phyloP scores from a whole-genome alignment of 2,888 invertebrate species.

The Limnephilus marmoratus region DNA sequence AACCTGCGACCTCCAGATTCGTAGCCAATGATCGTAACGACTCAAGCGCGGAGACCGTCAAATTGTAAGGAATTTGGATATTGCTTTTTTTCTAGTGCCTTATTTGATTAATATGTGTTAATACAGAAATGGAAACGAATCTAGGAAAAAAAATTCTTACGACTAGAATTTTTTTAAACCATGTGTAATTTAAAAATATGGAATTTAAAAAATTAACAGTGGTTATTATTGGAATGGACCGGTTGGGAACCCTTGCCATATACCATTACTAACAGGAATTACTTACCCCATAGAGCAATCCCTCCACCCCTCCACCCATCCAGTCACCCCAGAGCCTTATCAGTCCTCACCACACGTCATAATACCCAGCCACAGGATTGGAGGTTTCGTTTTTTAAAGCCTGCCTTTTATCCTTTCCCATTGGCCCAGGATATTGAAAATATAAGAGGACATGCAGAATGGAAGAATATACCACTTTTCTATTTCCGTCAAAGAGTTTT shows the following conservation, averaged over 20 bases:
- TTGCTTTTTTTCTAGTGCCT: too few relatives aligned
- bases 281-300: neutral
- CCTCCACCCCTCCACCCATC: neutral
- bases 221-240: too few relatives aligned
- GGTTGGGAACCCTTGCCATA: neutral
- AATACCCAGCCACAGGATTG: neutral
- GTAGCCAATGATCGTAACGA: too few relatives aligned
- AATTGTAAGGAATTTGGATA: too few relatives aligned
- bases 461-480: neutral
- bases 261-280: neutral
- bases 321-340: conserved; percentile 10
- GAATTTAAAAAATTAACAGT: too few relatives aligned
- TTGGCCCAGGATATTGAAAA: neutral
- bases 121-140: too few relatives aligned
- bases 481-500: neutral
- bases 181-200: too few relatives aligned
- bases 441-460: neutral
- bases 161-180: too few relatives aligned
- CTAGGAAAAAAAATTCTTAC: too few relatives aligned
- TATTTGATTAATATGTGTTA: too few relatives aligned
- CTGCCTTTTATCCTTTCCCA: neutral
- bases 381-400: neutral
- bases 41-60: too few relatives aligned
- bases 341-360: conserved; percentile 31
- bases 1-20: too few relatives aligned